Base-by-base conservation (phyloP, 2,797 vertebrate genomes). In the Malacoctenus gilli region DNA sequence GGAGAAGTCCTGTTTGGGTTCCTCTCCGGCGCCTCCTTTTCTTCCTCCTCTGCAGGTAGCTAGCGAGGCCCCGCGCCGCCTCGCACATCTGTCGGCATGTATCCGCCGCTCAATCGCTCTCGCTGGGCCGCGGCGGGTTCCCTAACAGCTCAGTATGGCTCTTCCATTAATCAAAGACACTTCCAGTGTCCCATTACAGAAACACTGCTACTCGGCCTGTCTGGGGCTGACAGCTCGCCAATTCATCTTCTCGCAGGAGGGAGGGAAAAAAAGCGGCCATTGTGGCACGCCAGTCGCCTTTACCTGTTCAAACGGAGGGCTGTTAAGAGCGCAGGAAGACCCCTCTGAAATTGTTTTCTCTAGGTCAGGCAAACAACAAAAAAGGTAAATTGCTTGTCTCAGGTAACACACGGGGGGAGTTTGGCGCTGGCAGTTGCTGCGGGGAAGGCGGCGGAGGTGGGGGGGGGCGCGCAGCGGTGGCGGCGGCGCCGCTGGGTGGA, bases 161-260 rank as follows among this genome's bases (percentile, higher is more conserved):
- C 90, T 92, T 94, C 89, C 94, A 96, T 96, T 95, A 93, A 95
- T 97, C 95, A 96, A 94, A 95, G 95, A 94, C 94, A 93, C 91
- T 94, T 95, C 93, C 92, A 94, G 89, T 95, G 94, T 94, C 94
- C 94, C 92, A 91, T 94, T 95, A 95, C 95, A 96, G 95, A 94
- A 95, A 89, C 94, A 91, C 87, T 70, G 91, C 93, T 90, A 91
- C 93, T 91, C 89, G 48, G 89, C 91, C 94, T 95, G 95, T 95
- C 94, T 93, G 84, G 64, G 30, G 66, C 92, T 93, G 95, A 93
- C 94, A 94, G 92, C 92, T 93, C 69, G 78, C 92, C 93, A 93
- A 95, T 96, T 93, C 93, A 93, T 96, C 96, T 95, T 95, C 91
- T 72, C 50, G 2, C 86, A 8, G 0, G 68, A 73, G 75, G 25